Conservation (phyloP, 2,113 vertebrate species). For the Tetrax tetrax region DNA sequence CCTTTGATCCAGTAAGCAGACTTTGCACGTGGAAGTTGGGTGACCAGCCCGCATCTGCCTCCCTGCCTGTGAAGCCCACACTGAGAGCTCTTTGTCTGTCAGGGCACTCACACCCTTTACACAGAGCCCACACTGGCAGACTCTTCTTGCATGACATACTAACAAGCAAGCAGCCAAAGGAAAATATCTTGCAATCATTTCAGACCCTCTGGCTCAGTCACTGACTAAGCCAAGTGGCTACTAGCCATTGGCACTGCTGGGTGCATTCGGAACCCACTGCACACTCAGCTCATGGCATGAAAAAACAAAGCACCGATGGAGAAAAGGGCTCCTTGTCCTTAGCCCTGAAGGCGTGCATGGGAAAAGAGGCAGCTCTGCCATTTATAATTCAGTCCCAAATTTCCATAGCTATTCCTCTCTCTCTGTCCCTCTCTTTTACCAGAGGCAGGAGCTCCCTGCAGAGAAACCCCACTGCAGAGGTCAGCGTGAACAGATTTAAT, state of each 20-base stretch:
- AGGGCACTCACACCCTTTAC: not conserved
- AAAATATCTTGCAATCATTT: slow-evolving; percentile 57
- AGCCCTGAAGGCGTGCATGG: not conserved
- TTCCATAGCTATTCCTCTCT: slow-evolving; percentile 5
- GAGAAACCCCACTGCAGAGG: not conserved
- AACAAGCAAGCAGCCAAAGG: slow-evolving; percentile 45
- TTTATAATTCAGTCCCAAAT: slow-evolving; percentile 21
- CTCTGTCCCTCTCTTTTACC: not conserved
- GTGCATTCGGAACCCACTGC: not conserved
- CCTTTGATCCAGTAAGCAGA: slow-evolving; percentile 10
- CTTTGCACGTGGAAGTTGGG: not conserved
- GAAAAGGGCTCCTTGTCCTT: not conserved
- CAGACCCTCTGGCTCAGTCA: slow-evolving; percentile 44
- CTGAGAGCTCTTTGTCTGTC: slow-evolving; percentile 35
- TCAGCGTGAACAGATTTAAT: not conserved
- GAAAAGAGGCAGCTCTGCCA: not conserved
- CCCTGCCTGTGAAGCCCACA: not conserved
- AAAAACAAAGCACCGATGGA: not conserved
- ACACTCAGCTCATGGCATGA: not conserved
- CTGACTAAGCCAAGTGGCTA: slow-evolving; percentile 59
- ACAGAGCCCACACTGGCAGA: not conserved
- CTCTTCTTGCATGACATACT: slow-evolving; percentile 1
- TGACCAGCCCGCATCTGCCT: not conserved
- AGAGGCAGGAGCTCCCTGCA: not conserved
- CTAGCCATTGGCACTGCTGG: slow-evolving; percentile 42